These are phyloP conservation scores for Entomobrya proxima DNA, from an alignment of 2,888 invertebrate genomes.

Conservation along the genomic window DNA sequence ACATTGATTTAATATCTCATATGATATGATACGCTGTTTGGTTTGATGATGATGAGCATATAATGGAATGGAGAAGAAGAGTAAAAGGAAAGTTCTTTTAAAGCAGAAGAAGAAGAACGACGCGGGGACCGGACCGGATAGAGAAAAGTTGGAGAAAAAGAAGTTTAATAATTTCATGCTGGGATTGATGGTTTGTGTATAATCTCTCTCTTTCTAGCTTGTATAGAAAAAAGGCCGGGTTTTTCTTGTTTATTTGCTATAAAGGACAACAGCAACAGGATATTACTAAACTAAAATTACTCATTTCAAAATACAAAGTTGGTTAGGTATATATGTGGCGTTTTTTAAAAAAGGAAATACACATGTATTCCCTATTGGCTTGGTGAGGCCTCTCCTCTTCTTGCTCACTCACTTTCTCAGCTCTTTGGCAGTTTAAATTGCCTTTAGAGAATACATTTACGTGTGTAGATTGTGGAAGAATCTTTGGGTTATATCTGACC, in stretches of 20 bases:
- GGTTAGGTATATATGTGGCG: background rate
- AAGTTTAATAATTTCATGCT: conserved; percentile 76
- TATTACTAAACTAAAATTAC: background rate
- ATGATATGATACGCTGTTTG: conserved; percentile 24
- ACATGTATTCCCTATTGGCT: background rate
- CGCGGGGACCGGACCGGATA: conserved; percentile 71
- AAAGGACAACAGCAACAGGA: background rate
- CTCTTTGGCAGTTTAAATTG: conserved; percentile 73
- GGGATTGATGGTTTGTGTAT: conserved; percentile 74
- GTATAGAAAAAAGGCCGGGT: conserved; percentile 36
- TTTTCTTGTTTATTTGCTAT: conserved; percentile 9
- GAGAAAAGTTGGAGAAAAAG: conserved; percentile 71
- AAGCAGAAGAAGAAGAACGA: conserved; percentile 66
- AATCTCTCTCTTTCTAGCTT: conserved; percentile 50
- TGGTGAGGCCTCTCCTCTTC: conserved; percentile 37
- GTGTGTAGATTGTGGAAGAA: conserved; percentile 75
- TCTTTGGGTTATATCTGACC: conserved; percentile 74
- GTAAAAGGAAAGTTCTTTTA: conserved; percentile 67
- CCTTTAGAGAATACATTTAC: conserved; percentile 71
- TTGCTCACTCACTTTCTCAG: conserved; percentile 1
- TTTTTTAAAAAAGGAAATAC: conserved; percentile 27
- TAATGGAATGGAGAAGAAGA: too few species aligned
- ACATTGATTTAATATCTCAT: conserved; percentile 76
- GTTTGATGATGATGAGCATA: background rate
- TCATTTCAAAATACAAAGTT: background rate